Percentiles rank a stretch among this genome's conserved stretches.
Conservation (phyloP, 1,140 invertebrate genomes). For the Caenorhabditis remanei region DNA sequence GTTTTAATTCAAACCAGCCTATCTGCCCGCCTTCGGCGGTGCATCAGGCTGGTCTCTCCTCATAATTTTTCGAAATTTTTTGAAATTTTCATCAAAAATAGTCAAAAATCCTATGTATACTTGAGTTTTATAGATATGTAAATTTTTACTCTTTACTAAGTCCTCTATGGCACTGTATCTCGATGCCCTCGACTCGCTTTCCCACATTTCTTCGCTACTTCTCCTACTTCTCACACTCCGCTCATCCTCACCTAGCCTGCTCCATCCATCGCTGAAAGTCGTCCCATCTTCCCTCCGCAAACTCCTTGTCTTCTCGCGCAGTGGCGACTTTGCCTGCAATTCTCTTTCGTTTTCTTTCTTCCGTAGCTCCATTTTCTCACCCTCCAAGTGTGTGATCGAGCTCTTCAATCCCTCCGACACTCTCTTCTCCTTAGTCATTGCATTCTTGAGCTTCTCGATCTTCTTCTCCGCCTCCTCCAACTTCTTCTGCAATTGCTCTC, state of each 20-base stretch:
- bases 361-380: neutral
- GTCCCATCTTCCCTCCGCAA: neutral
- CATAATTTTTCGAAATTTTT: no score
- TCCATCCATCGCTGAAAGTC: neutral
- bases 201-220: neutral
- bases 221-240: neutral
- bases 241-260: conserved; percentile 74
- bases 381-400: neutral
- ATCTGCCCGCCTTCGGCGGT: no score
- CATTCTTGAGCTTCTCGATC: conserved; percentile 69
- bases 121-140: no score
- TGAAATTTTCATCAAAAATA: no score
- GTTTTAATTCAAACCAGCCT: no score
- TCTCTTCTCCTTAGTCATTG: neutral
- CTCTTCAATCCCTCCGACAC: neutral
- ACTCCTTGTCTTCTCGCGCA: neutral
- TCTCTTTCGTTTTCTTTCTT: neutral
- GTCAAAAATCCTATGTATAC: no score
- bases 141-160: neutral
- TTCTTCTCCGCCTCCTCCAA: conserved; percentile 75
- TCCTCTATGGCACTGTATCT: neutral
- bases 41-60: no score
- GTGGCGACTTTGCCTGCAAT: neutral
- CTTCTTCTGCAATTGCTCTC: no score
- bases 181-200: neutral